Conservation (phyloP, 2,797 vertebrate species). For the Pitangus sulphuratus region DNA sequence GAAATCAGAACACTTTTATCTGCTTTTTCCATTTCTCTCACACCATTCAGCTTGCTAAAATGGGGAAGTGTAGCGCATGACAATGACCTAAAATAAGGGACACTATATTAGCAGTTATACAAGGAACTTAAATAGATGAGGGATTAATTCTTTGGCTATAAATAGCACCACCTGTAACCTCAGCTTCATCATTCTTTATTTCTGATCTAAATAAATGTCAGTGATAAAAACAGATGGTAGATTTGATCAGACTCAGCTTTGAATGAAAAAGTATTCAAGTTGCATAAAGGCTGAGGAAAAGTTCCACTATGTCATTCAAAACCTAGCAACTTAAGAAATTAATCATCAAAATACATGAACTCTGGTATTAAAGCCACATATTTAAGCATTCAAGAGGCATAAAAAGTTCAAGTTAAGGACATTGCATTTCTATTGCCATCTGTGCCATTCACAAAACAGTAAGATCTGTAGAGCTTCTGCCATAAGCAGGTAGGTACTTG, state of each 20-base stretch:
- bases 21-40: not conserved
- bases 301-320: not conserved
- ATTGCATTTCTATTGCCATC: not conserved
- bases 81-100: slow-evolving; percentile 41
- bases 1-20: not conserved
- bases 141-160: slow-evolving; percentile 42
- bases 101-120: not conserved
- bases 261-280: not conserved
- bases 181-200: slow-evolving; percentile 33
- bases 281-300: not conserved
- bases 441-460: not conserved
- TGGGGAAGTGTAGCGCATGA: not conserved
- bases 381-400: not conserved
- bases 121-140: slow-evolving; percentile 16
- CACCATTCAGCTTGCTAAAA: not conserved
- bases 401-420: not conserved
- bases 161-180: slow-evolving; percentile 35
- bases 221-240: not conserved
- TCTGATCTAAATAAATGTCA: slow-evolving; percentile 44
- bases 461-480: not conserved
- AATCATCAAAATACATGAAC: not conserved
- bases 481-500: not conserved
- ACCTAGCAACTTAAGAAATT: not conserved
- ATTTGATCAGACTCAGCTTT: not conserved
- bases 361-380: not conserved